A percentile compares a stretch with the other conserved stretches of the same genome.
Evolutionary conservation across 2,888 invertebrate species (phyloP).

Genomic region (Mesorhabditis belari): DNA sequence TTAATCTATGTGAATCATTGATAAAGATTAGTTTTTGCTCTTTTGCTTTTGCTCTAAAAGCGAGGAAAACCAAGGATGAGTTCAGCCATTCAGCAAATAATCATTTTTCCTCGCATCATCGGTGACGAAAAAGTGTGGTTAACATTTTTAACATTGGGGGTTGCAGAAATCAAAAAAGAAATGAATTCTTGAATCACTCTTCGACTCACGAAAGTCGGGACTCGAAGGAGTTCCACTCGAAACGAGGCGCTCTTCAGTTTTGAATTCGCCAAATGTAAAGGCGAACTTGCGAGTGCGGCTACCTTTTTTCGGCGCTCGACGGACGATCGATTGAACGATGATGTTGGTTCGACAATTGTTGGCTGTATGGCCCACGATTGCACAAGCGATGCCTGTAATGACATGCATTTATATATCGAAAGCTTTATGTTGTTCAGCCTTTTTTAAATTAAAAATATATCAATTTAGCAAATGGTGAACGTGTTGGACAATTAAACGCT

Average conservation of each 20-base stretch:
- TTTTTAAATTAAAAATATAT: too few relatives aligned
- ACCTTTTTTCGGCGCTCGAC: neutral
- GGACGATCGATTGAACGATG: neutral
- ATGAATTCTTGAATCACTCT: too few relatives aligned
- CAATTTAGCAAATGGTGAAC: neutral
- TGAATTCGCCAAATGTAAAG: neutral
- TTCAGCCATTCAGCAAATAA: too few relatives aligned
- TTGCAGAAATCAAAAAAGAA: too few relatives aligned
- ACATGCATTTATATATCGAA: neutral
- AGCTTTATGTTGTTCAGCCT: too few relatives aligned
- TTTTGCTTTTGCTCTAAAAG: too few relatives aligned
- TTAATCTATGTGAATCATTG: too few relatives aligned
- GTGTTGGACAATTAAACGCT: neutral
- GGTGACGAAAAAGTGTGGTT: too few relatives aligned
- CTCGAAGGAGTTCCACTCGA: neutral
- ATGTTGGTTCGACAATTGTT: conserved; percentile 13
- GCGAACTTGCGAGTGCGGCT: neutral
- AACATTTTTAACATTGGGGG: too few relatives aligned
- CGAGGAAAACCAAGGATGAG: too few relatives aligned
- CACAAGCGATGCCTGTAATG: conserved; percentile 3
- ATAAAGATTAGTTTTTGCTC: too few relatives aligned
- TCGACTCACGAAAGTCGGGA: neutral
- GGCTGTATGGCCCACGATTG: conserved; percentile 9
- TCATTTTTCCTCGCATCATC: too few relatives aligned
- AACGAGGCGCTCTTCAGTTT: neutral